Evolutionary conservation across 2,113 vertebrate species (phyloP), one percentile per base, ranked within the genome.

Genomic region (Salvelinus namaycush): DNA sequence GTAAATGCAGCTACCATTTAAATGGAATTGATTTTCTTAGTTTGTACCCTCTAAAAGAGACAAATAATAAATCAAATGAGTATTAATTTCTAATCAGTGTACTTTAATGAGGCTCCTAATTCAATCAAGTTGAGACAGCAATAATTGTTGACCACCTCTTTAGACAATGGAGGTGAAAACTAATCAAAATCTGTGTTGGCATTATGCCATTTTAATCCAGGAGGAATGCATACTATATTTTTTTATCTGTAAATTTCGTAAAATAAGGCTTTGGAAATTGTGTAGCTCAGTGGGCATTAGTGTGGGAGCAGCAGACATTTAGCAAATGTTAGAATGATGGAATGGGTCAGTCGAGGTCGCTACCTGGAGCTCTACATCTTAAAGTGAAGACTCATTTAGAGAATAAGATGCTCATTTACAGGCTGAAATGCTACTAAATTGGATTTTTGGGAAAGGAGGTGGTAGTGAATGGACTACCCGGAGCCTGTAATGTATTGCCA

Each of bases 361-460:
- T 77, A 78, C 73, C 80, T 85, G 68, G 70, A 80, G 70, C 74
- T 81, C 39, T 82, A 84, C 75, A 78, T 83, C 79, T 84, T 76
- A 44, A 73, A 74, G 60, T 66, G 54, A 62, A 73, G 82, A 75
- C 86, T 90, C 86, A 90, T 91, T 87, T 88, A 85, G 84, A 89
- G 86, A 92, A 91, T 88, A 84, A 87, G 87, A 79, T 90, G 85
- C 88, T 92, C 90, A 92, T 93, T 93, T 92, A 88, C 84, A 90
- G 81, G 88, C 89, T 86, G 83, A 91, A 88, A 87, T 88, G 79
- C 84, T 88, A 89, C 92, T 92, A 89, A 93, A 94, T 94, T 91
- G 85, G 89, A 91, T 92, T 91, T 92, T 82, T 90, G 80, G 85
- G 80, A 84, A 82, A 83, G 89, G 87, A 89, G 88, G 87, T 87